Evolutionary conservation across 2,797 vertebrate genomes (phyloP).

Genomic region (Ispidina picta): DNA sequence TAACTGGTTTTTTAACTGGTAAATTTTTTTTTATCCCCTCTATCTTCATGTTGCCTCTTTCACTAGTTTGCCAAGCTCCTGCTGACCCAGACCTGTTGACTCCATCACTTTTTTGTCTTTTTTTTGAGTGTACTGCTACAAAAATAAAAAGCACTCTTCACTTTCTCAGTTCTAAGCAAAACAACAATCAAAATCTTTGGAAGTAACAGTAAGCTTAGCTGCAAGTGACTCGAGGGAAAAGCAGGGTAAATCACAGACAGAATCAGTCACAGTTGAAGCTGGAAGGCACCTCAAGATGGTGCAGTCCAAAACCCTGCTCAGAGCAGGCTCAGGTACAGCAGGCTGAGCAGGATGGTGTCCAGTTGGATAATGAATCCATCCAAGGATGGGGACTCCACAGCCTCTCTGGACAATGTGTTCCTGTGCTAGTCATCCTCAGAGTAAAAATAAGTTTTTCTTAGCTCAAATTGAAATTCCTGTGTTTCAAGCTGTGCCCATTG

Average conservation of each 20-base stretch:
- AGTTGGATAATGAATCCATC: background rate
- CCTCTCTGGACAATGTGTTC: background rate
- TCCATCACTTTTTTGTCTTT: background rate
- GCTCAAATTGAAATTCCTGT: fast-evolving
- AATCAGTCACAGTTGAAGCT: background rate
- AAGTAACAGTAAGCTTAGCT: background rate
- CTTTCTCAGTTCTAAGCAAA: background rate
- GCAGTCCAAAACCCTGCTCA: background rate
- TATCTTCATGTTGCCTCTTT: background rate
- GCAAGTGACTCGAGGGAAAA: background rate
- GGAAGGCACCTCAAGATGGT: background rate
- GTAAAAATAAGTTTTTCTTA: background rate
- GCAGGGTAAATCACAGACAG: background rate
- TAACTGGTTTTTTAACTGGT: background rate
- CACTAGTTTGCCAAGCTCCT: background rate
- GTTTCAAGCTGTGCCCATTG: background rate
- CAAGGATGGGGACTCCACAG: background rate
- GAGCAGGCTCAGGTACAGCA: background rate
- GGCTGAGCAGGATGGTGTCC: background rate
- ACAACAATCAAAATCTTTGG: background rate
- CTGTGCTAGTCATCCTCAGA: background rate
- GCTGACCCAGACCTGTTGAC: background rate
- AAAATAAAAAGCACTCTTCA: background rate
- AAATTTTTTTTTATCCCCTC: background rate
- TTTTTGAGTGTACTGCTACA: background rate